These are phyloP conservation scores for Tetramorium bicarinatum DNA, from an alignment of 2,888 invertebrate species.

Conservation along the genomic window DNA sequence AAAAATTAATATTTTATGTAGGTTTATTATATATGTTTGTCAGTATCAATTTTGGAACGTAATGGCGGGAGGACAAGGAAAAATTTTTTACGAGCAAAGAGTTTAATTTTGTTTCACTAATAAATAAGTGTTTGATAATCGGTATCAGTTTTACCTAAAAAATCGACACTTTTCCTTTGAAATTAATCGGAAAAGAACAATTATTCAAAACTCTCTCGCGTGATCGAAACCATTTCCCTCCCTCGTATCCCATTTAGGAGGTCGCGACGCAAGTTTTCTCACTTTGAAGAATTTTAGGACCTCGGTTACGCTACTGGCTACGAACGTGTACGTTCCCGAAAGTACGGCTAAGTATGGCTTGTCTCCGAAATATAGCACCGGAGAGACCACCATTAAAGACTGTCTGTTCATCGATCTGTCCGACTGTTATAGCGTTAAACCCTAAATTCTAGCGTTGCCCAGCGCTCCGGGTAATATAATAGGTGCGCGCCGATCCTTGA, in stretches of 20 bases:
- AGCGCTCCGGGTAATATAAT: constrained; percentile 75
- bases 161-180: background rate
- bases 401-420: constrained; percentile 77
- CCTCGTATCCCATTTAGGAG: background rate
- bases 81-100: background rate
- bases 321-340: background rate
- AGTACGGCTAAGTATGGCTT: constrained; percentile 70
- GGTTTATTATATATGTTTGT: background rate
- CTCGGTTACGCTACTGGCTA: constrained; percentile 51
- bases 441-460: constrained; percentile 77
- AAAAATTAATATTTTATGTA: background rate
- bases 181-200: background rate
- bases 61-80: too few relatives aligned
- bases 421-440: constrained; percentile 79
- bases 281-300: background rate
- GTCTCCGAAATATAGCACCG: constrained; percentile 68
- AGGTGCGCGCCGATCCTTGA: constrained; percentile 70
- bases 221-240: background rate
- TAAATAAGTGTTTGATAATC: background rate
- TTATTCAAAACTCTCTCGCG: background rate
- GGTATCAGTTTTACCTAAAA: background rate
- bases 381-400: constrained; percentile 74
- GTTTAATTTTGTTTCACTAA: background rate
- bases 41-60: background rate
- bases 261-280: background rate